phyloP scores from a whole-genome alignment of 2,797 vertebrate species.

The Hippopotamyrus pictus region DNA sequence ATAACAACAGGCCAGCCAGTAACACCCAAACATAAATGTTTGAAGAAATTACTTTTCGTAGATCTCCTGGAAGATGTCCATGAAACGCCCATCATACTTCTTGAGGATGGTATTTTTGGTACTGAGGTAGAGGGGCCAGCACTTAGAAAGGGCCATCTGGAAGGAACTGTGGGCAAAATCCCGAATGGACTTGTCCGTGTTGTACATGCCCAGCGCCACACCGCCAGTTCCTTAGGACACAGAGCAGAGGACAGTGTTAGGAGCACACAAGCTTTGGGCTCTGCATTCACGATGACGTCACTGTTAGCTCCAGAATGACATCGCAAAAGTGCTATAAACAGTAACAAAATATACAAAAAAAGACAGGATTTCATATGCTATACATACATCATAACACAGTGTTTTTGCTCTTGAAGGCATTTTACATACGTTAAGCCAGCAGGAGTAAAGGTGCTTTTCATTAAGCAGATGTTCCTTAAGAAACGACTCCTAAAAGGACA shows the following conservation, averaged over 20 bases:
- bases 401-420: background rate
- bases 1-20: background rate
- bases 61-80: constrained; percentile 97
- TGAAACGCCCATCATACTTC: constrained; percentile 91
- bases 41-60: constrained; percentile 80
- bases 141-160: constrained; percentile 84
- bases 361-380: background rate
- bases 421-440: background rate
- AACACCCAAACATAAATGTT: background rate
- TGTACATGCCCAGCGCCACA: constrained; percentile 95
- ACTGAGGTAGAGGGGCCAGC: constrained; percentile 90
- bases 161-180: constrained; percentile 98
- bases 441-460: background rate
- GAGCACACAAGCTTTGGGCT: background rate
- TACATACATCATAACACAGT: background rate
- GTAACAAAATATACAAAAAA: background rate
- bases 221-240: constrained; percentile 73
- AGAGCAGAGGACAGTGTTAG: background rate
- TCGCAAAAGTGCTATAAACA: background rate
- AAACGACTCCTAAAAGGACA: background rate
- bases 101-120: constrained; percentile 99
- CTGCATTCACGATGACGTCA: background rate
- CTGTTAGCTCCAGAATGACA: background rate
- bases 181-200: constrained; percentile 86
- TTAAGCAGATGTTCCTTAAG: background rate